phyloP scores from a whole-genome alignment of 2,797 vertebrate genomes.

The Coilia nasus region DNA sequence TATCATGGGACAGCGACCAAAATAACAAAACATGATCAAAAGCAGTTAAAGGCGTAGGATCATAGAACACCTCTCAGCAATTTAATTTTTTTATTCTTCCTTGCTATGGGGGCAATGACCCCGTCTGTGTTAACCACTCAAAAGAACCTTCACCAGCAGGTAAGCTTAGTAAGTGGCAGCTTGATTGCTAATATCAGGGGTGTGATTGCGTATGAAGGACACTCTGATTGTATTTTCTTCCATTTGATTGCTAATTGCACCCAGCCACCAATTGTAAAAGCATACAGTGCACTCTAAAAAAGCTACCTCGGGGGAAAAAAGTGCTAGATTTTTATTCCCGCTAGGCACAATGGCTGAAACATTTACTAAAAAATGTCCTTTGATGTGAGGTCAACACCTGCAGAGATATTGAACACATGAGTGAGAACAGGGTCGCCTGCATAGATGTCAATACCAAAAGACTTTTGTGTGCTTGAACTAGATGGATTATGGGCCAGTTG shows the following conservation, averaged over 20 bases:
- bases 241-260: slow-evolving; percentile 55
- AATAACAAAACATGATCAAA: slow-evolving; percentile 3
- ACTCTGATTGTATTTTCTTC: slow-evolving; percentile 48
- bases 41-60: too few relatives aligned
- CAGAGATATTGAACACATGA: slow-evolving; percentile 47
- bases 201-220: slow-evolving; percentile 57
- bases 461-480: not conserved
- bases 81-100: not conserved
- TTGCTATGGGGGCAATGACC: not conserved
- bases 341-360: slow-evolving; percentile 24
- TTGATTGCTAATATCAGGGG: slow-evolving; percentile 54
- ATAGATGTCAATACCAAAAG: slow-evolving; percentile 35
- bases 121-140: not conserved
- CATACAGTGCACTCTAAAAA: slow-evolving; percentile 22
- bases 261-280: slow-evolving; percentile 3
- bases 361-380: slow-evolving; percentile 31
- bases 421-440: slow-evolving; percentile 25
- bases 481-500: not conserved
- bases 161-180: slow-evolving; percentile 31
- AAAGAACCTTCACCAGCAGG: not conserved
- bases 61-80: too few relatives aligned
- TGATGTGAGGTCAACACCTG: slow-evolving; percentile 30
- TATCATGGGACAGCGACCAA: slow-evolving; percentile 34
- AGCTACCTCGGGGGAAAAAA: not conserved
- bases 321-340: slow-evolving; percentile 35